Base-by-base conservation (phyloP, 1,140 invertebrate genomes). In the Drosophila navojoa region DNA sequence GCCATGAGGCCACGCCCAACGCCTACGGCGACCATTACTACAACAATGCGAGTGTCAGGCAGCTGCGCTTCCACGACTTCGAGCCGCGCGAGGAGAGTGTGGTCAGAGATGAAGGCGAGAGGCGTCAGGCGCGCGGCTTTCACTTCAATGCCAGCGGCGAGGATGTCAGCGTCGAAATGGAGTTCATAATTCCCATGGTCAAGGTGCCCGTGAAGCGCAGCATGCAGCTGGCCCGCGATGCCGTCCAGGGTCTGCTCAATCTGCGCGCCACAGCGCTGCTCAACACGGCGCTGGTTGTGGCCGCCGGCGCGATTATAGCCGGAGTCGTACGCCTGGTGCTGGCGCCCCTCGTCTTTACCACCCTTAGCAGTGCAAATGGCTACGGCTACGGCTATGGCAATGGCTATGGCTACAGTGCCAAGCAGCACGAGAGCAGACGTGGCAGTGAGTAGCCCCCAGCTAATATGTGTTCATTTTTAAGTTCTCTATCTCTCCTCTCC, bases 151-250 rank as follows among this genome's bases (percentile, higher is more conserved):
- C 85, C n/a, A 80, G 58, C 27, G 90, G 69, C 15, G 71, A 76
- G 32, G 90, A 91, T 67, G 72, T 91, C 11, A 82, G 68, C 49
- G 77, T 91, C 27, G 90, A 91, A n/a, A 7, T 91, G 69, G 90
- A 91, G 54, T 91, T 91, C 25, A 90, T 91, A 4, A 67, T 91
- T 16, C 90, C 90, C 0, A 87, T 91, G 27, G 7, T 91, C 0
- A 60, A 67, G 0, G 27, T 91, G 6, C 90, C 90, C 0, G 75
- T 87, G 0, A 67, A 68, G 22, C 67, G 90, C 3, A 87, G 85
- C 71, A 81, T 91, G 54, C 52, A 70, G 4, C 7, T 91, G 40
- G 82, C 90, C 15, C 58, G 80, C 0, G 61, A 79, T 38, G 79
- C 90, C 0, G 29, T 90, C 4, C 77, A 71, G 7, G 84, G 50